Base-by-base conservation (phyloP, 2,888 invertebrate species). In the Hypomecis punctinalis region DNA sequence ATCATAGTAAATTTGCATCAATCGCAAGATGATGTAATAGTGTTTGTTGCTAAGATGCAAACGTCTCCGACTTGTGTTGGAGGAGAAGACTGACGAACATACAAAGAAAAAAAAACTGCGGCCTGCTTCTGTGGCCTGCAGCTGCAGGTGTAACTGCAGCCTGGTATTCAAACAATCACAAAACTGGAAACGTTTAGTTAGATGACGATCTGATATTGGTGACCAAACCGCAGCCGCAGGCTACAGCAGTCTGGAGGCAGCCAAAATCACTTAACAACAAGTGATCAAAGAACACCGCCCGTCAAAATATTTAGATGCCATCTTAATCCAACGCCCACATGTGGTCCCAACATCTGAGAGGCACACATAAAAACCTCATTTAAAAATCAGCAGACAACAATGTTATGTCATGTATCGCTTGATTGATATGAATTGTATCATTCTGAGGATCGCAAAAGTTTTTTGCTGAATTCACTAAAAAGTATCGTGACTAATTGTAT, bases 331-430 rank as follows among this genome's bases (percentile, higher is more conserved):
- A 73, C 86, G 73, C 91, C 91, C 82, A 90, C 90, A 65, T 70
- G 35, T 43, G 35, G 63, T 52, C 63, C 53, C 67, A 64, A 71
- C 69, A 68, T 64, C 46, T 53, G 52, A 66, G 61, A 61, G 39
- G 39, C 49, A 61, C 36, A 55, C 35, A 66, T 46, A 65, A 72
- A 70, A 70, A 72, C 47, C 45, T 43, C 48, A 42, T 66, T 68
- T 74, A 2, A 84, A 86, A 86, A 86, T 81, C 80, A 78, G 76
- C 78, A 78, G 69, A 84, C 85, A 84, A 86, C 87, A 76, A 83
- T 86, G 85, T 91, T 89, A 89, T 89, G 89, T 90, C 89, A 90
- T 83, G 83, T 85, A 79, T 77, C 70, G 68, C 78, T 83, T 88
- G 86, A 90, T 89, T 89, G 84, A 88, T 89, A 81, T 81, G 67